Evolutionary conservation across 2,113 vertebrate genomes (phyloP).

Genomic region (Crotalus horridus): DNA sequence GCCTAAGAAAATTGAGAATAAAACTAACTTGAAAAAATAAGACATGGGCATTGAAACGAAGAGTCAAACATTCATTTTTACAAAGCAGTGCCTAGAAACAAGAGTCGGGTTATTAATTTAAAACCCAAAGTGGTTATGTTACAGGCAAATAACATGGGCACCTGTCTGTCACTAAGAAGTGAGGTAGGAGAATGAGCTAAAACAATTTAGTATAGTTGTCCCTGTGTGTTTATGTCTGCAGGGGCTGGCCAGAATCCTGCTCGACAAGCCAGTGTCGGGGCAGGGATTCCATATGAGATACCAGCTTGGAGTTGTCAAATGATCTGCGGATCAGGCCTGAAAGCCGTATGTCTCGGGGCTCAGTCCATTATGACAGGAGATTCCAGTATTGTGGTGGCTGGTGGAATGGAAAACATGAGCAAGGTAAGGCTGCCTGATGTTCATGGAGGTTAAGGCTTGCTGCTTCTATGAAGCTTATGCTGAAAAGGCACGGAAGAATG

Average conservation of each 20-base stretch:
- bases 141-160: neutral
- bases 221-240: slow-evolving; percentile 39
- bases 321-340: slow-evolving; percentile 94
- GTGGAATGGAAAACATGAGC: slow-evolving; percentile 99
- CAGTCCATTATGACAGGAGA: slow-evolving; percentile 84
- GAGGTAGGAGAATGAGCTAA: neutral
- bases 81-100: neutral
- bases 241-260: slow-evolving; percentile 92
- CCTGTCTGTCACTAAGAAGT: too few relatives aligned
- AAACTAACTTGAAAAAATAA: neutral
- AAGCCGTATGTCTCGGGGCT: slow-evolving; percentile 87
- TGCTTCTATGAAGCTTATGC: neutral
- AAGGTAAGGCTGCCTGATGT: slow-evolving; percentile 71
- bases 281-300: slow-evolving; percentile 84
- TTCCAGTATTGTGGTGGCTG: slow-evolving; percentile 86
- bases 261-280: slow-evolving; percentile 84
- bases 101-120: neutral
- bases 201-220: fast-evolving
- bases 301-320: slow-evolving; percentile 97
- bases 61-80: neutral
- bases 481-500: neutral
- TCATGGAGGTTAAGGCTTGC: neutral
- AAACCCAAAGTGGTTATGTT: neutral
- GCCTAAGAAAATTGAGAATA: neutral
- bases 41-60: neutral